phyloP scores from a whole-genome alignment of 2,888 invertebrate species.

The Pollenia labialis region DNA sequence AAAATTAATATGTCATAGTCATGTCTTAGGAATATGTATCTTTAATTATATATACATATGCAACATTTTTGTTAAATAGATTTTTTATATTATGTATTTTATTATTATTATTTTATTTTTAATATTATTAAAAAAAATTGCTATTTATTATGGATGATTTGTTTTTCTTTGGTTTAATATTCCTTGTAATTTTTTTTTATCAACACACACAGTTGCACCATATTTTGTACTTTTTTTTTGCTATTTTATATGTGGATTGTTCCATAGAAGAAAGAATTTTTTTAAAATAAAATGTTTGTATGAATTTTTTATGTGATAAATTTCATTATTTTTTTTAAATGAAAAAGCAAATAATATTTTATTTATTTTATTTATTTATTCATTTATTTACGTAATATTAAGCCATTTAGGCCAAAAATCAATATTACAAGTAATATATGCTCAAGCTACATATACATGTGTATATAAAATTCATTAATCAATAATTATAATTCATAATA shows the following conservation, averaged over 20 bases:
- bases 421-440: no score
- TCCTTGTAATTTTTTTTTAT: constrained; percentile 38
- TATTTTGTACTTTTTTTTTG: constrained; percentile 67
- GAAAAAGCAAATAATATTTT: no score
- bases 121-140: no score
- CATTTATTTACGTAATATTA: no score
- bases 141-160: constrained; percentile 2
- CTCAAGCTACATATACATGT: no score
- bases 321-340: no score
- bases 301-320: neutral
- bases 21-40: neutral
- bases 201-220: constrained; percentile 5
- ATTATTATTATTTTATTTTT: no score
- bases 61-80: neutral
- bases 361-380: no score
- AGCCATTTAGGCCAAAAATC: no score
- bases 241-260: constrained; percentile 12
- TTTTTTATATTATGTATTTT: neutral
- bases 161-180: constrained; percentile 40
- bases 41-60: neutral
- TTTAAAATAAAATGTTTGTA: neutral
- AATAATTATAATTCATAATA: no score
- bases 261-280: constrained; percentile 8
- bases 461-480: no score
- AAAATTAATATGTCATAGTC: neutral